Base-by-base conservation (phyloP, 2,113 vertebrate species). In the Marcusenius ussheri region DNA sequence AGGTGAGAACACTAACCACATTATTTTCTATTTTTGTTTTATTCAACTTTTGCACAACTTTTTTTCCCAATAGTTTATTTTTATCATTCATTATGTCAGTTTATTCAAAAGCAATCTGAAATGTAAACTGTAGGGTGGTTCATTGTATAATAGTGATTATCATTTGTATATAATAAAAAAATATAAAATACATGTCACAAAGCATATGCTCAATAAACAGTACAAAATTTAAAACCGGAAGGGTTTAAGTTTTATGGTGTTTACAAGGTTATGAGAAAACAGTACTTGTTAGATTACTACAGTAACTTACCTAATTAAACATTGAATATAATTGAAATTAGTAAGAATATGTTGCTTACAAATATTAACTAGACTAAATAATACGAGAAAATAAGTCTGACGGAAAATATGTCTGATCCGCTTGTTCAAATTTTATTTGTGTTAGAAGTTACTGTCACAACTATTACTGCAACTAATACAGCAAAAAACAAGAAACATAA, bases 161-260 rank as follows among this genome's bases (percentile, higher is more conserved):
- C 15, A 39, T 80, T 42, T 80, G 5, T 17, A 42, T 80, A 42
- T 19, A 80, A 80, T 80, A 80, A 80, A 80, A 80, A 80, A 80
- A 80, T 80, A 80, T 80, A 80, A 80, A 80, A 80, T 77, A 77
- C 70, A 39, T 80, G 74, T 80, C 74, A 80, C 17, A 42, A 70
- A 80, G 74, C 13, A 80, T 80, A 80, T 42, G 74, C 74, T 80
- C 74, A 35, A 77, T 77, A 77, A 80, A 80, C 74, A 42, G 74
- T 80, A 80, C 35, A 80, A 80, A 80, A 19, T 80, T 80, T 7
- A 19, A 80, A 80, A 35, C 35, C 19, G 35, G 74, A 42, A 80
- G 35, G 74, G 35, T 74, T 27, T 31, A 74, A 74, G 66, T 62
- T 62, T 62, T 62, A 62, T 74, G 66, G 66, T 39, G 31, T 39